Base-by-base conservation (phyloP, 2,888 invertebrate genomes). In the Tortricodes alternella region DNA sequence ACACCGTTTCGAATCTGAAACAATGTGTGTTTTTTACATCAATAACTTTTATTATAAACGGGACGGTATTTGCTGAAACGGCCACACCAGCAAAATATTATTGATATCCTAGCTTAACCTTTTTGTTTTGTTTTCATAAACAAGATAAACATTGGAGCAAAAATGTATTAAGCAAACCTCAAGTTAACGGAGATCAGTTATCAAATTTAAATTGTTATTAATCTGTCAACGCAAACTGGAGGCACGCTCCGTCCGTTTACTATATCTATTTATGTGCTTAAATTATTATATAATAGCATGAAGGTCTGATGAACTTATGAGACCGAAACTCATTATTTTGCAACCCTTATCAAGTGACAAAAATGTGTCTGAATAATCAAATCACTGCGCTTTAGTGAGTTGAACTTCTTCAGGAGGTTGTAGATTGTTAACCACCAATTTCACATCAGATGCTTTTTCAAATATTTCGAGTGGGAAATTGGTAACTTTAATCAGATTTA, bases 191-290 rank as follows among this genome's bases (percentile, higher is more conserved):
- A 32, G 21, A 27, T 16, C 38, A 11, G 32, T 35, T 49, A 49
- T 37, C 49, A 43, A 49, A 53, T 58, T 53, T 49, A 53, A 49
- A 49, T 58, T 53, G 21, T 58, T 49, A 53, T 58, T 53, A 53
- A 49, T 32, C 53, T 58, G 58, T 58, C 58, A 58, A 44, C 53
- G 23, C 58, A 39, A 49, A 44, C 29, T 38, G 46, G 29, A 44
- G 37, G 24, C 46, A 19, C 37, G 29, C 11, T n/a, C n/a, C 24
- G 16, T 29, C 48, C 11, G 41, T 19, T 37, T 41, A 49, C 55
- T 55, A 9, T 24, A 48, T 32, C 46, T 34, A 27, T n/a, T 48
- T 23, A 39, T 11, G 21, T 21, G 29, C 21, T 27, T 41, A 15
- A 15, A 39, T 39, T 21, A 21, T 5, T n/a, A 13, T 21, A 39